Conservation (phyloP, 2,113 vertebrate genomes). For the Narcine bancroftii region DNA sequence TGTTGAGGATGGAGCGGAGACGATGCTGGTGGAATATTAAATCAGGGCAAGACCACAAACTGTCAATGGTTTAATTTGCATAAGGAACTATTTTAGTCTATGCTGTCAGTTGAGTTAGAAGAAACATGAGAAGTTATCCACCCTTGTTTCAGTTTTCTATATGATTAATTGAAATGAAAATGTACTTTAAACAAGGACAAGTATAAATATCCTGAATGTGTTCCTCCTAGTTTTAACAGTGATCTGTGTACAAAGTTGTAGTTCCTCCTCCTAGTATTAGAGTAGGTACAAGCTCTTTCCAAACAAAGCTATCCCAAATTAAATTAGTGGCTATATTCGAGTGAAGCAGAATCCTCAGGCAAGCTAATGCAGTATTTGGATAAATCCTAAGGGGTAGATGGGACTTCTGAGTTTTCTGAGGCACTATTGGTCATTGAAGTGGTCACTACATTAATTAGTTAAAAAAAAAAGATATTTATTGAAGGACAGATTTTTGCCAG, state of each 20-base stretch:
- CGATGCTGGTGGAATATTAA: too few species aligned
- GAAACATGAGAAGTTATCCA: neutral
- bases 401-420: neutral
- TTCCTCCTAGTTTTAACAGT: neutral
- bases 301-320: neutral
- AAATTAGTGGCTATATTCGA: neutral
- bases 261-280: too few species aligned
- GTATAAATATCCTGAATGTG: neutral
- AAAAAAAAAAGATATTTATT: too few species aligned
- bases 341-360: too few species aligned
- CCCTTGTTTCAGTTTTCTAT: neutral
- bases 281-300: neutral
- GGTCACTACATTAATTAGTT: too few species aligned
- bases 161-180: neutral
- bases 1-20: too few species aligned
- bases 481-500: too few species aligned
- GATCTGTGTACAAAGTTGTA: too few species aligned
- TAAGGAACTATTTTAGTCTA: neutral
- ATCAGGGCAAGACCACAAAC: neutral
- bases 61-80: neutral
- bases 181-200: neutral
- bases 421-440: neutral
- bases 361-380: neutral
- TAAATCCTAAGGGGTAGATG: neutral
- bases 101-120: neutral